These are phyloP conservation scores for Jordanella pulchra DNA, from an alignment of 2,797 vertebrate genomes.

Conservation along the genomic window DNA sequence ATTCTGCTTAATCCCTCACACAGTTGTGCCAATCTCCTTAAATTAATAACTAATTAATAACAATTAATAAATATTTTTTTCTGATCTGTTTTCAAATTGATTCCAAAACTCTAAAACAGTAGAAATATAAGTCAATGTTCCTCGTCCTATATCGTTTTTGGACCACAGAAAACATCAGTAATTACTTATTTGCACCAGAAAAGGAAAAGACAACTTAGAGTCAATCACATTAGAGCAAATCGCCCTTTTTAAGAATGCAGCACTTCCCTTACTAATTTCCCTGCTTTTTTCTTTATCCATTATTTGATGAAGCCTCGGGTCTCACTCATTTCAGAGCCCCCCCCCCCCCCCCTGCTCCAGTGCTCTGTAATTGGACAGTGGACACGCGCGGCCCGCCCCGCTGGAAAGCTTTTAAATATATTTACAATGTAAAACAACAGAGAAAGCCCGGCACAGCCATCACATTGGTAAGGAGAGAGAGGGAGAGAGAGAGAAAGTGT, in stretches of 20 bases:
- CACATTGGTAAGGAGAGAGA: conserved; percentile 20
- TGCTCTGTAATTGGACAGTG: conserved; percentile 61
- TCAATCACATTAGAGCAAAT: conserved; percentile 72
- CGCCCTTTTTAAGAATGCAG: conserved; percentile 64
- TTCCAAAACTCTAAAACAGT: neutral
- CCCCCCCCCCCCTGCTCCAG: conserved; percentile 53
- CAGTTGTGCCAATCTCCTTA: neutral
- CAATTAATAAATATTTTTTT: neutral
- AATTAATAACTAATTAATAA: neutral
- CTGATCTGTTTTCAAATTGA: neutral
- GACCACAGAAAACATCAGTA: conserved; percentile 39
- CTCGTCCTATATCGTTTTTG: conserved; percentile 26
- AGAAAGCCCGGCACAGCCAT: conserved; percentile 62
- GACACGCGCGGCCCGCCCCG: conserved; percentile 53
- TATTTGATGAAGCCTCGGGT: conserved; percentile 41
- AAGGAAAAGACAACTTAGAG: conserved; percentile 47
- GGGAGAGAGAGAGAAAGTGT: conserved; percentile 30
- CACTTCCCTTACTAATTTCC: conserved; percentile 7
- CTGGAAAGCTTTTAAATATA: conserved; percentile 64
- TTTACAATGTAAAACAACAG: conserved; percentile 76
- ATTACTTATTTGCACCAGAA: conserved; percentile 51
- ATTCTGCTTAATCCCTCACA: neutral
- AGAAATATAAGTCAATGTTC: conserved; percentile 4
- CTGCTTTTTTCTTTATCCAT: conserved; percentile 19
- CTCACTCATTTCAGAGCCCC: conserved; percentile 8